Evolutionary conservation across 2,797 vertebrate genomes (phyloP), one percentile per base, ranked within the genome.

Genomic region (Saxicola maurus): DNA sequence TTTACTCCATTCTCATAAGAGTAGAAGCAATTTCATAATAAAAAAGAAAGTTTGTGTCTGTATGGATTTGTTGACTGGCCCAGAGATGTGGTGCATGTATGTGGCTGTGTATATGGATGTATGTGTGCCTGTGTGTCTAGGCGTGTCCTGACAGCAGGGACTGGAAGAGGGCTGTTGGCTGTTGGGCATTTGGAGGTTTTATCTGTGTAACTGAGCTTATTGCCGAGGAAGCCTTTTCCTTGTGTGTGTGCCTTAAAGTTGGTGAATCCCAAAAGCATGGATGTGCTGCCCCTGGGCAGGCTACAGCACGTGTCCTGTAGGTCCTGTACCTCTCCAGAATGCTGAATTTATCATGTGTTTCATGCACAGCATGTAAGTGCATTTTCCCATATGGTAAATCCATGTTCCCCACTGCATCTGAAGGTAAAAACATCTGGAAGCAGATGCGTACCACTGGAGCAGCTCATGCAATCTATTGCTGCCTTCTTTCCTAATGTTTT

Each of bases 101-200:
- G 24, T 65, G 40, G 43, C 3, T 73, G n/a, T 33, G 2, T 42
- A 0, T 15, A 1, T 28, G 1, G 30, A 1, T 51, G 1, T 38
- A 17, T 42, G 5, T 57, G 2, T 69, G 2, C 27, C 1, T 23
- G 0, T 45, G 24, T 14, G n/a, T 51, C 2, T 21, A 23, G 17
- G 3, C 83, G 59, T 45, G 67, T 67, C 24, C 56, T 79, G 57
- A 9, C 8, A 61, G 46, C 18, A 52, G 37, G 9, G 28, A 73
- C 27, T 43, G 15, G 27, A 57, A 56, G 33, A 27, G 12, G 9
- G 6, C 15, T 17, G 1, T 31, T 51, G 40, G 7, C n/a, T n/a
- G n/a, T n/a, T n/a, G n/a, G n/a, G n/a, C n/a, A 21, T 51, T 19
- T 15, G 43, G 56, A 45, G 19, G 7, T 24, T 80, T 72, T 42